Percentiles rank a stretch among this genome's conserved stretches.
phyloP scores from a whole-genome alignment of 1,140 invertebrate species.

The Magallana gigas region DNA sequence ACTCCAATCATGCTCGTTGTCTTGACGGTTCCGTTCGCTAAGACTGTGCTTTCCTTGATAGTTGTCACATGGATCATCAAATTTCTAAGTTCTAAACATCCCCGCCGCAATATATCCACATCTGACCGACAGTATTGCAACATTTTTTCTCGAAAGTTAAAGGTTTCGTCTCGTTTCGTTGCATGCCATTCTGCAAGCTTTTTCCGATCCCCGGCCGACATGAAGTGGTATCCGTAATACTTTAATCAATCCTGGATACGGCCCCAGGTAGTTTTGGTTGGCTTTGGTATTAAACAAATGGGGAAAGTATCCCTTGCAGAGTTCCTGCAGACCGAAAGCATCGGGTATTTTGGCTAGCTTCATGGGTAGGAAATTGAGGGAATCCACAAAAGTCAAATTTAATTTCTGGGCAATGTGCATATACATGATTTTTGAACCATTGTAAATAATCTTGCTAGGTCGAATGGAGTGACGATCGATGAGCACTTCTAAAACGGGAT shows the following conservation, averaged over 20 bases:
- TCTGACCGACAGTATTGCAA: constrained; percentile 43
- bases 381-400: constrained; percentile 47
- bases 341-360: constrained; percentile 42
- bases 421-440: constrained; percentile 49
- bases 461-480: constrained; percentile 48
- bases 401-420: constrained; percentile 36
- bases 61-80: constrained; percentile 44
- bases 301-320: constrained; percentile 49
- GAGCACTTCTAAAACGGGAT: constrained; percentile 45
- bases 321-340: constrained; percentile 43
- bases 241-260: constrained; percentile 36
- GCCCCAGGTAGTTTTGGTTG: constrained; percentile 49
- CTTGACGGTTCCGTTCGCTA: constrained; percentile 38
- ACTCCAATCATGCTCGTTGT: constrained; percentile 26
- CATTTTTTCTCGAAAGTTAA: constrained; percentile 37
- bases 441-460: constrained; percentile 46
- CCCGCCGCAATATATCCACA: constrained; percentile 50
- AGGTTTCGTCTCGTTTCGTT: constrained; percentile 17
- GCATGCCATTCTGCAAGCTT: constrained; percentile 32
- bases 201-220: constrained; percentile 38
- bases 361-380: constrained; percentile 46
- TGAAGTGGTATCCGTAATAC: constrained; percentile 41
- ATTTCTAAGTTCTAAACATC: constrained; percentile 45
- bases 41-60: background rate
- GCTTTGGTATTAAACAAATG: constrained; percentile 49